Conservation (phyloP, 2,888 invertebrate genomes). For the Scaptomyza flava region DNA sequence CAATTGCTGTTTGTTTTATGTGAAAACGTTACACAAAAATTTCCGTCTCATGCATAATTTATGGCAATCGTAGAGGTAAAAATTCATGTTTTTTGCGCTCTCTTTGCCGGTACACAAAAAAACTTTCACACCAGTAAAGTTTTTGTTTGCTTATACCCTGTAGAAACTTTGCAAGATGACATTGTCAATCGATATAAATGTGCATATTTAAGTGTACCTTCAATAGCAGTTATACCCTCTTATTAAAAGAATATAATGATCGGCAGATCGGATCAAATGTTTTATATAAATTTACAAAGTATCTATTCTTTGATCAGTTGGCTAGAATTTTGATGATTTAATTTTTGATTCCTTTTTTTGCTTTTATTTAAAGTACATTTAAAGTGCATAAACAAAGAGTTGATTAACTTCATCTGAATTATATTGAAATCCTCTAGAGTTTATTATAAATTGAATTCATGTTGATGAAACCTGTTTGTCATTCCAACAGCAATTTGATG, state of each 20-base stretch:
- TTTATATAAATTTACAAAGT: neutral
- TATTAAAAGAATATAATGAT: neutral
- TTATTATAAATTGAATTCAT: slow-evolving; percentile 15
- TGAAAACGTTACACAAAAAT: slow-evolving; percentile 59
- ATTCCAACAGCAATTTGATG: slow-evolving; percentile 89
- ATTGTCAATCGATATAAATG: neutral
- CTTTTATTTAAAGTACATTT: slow-evolving; percentile 35
- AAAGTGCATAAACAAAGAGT: neutral
- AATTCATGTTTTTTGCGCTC: slow-evolving; percentile 55
- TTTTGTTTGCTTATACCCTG: neutral
- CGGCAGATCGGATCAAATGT: neutral
- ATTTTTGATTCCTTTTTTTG: neutral
- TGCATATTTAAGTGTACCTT: neutral
- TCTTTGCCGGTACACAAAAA: slow-evolving; percentile 13
- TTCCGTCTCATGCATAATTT: slow-evolving; percentile 77
- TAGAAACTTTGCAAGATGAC: neutral
- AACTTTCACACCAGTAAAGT: slow-evolving; percentile 31
- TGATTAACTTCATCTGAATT: neutral
- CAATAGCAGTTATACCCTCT: neutral
- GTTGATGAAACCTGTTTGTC: slow-evolving; percentile 26
- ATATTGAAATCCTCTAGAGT: neutral
- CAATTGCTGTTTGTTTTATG: slow-evolving; percentile 40
- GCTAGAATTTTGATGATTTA: neutral
- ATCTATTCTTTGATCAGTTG: neutral
- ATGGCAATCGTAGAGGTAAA: slow-evolving; percentile 67